Evolutionary conservation across 2,888 invertebrate genomes (phyloP).

Genomic region (Pammene aurita): DNA sequence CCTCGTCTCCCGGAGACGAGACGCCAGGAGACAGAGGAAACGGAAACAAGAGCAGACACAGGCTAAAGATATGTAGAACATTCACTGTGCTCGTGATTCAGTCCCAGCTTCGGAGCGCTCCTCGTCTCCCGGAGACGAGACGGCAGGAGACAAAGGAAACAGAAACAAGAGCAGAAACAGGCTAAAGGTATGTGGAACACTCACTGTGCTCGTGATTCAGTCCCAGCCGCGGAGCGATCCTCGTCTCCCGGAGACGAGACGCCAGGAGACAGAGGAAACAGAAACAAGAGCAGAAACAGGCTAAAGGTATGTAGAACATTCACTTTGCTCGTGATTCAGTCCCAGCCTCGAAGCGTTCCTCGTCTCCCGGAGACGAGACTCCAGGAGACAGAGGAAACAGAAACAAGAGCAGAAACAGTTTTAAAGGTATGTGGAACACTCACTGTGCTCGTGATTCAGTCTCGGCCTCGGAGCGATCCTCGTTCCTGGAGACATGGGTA

Average conservation of each 20-base stretch:
- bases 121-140: constrained; percentile 63
- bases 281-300: constrained; percentile 50
- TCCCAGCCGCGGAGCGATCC: constrained; percentile 68
- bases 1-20: constrained; percentile 65
- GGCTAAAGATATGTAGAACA: constrained; percentile 48
- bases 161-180: constrained; percentile 51
- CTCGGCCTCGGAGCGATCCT: constrained; percentile 69
- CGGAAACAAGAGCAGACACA: constrained; percentile 53
- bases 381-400: constrained; percentile 56
- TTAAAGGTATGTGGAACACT: constrained; percentile 47
- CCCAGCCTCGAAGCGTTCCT: constrained; percentile 69
- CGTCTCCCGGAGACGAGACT: constrained; percentile 65
- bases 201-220: neutral
- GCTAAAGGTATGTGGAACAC: constrained; percentile 48
- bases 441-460: neutral
- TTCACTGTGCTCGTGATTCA: neutral
- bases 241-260: constrained; percentile 61
- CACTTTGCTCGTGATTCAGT: neutral
- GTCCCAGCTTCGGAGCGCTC: constrained; percentile 68
- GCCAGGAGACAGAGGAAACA: constrained; percentile 58
- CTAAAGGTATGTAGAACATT: constrained; percentile 48
- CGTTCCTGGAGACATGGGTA: constrained; percentile 62
- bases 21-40: constrained; percentile 57
- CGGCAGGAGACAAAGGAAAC: constrained; percentile 57
- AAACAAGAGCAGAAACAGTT: constrained; percentile 51